Base-by-base conservation (phyloP, 2,113 vertebrate species). In the Pseudopipra pipra region DNA sequence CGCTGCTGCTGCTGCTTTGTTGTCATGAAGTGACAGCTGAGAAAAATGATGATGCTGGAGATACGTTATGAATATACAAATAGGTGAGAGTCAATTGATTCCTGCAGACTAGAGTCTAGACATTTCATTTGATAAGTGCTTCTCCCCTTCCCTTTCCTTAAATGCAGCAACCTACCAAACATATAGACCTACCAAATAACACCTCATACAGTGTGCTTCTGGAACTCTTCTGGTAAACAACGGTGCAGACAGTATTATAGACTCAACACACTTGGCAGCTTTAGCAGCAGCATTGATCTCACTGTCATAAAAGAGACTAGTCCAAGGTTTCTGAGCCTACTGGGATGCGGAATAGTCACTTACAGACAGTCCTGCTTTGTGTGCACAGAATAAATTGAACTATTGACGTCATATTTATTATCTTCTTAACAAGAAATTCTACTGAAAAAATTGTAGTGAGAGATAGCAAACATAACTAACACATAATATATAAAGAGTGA, bases 51-150 rank as follows among this genome's bases (percentile, higher is more conserved):
- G 83, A 95, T 92, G 87, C 70, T 81, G 62, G 82, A 91, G 76
- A 94, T 79, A 75, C 76, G 62, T 89, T 90, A 89, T 47, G 91
- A 97, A 97, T 96, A 97, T 62, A 94, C 67, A 96, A 97, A 93
- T 17, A 90, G 61, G 74, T 83, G 63, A 85, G 66, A 93, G 52
- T 35, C 73, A 94, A 81, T 12, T n/a, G 55, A 93, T 78, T 78
- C 39, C 79, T 0, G 1, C 43, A 89, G 89, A 80, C 62, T 73
- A 43, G 58, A 85, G 51, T 80, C 83, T 46, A 89, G 56, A 89
- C 62, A 25, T 68, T 90, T 70, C 49, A 81, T 80, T 86, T 81
- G 91, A 18, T 74, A 71, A 91, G 49, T 74, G 65, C 25, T 74
- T 72, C 19, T 37, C n/a, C 30, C 8, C 25, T 33, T 35, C 49